These are phyloP conservation scores for Pachycephus smyrnensis DNA, from an alignment of 2,888 invertebrate species.

Conservation along the genomic window DNA sequence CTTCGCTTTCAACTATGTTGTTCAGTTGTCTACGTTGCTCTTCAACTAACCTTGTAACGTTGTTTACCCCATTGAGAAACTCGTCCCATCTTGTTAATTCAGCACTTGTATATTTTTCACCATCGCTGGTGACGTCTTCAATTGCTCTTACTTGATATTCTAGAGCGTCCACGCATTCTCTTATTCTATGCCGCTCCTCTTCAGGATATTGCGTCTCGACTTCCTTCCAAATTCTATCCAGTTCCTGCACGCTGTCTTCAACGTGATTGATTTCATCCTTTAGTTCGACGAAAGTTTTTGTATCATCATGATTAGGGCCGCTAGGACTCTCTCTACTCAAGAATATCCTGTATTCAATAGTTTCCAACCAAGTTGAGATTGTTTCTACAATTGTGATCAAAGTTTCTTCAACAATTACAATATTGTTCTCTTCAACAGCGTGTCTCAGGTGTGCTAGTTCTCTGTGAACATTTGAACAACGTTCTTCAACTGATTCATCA, in stretches of 20 bases:
- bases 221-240: constrained; percentile 72
- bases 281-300: constrained; percentile 70
- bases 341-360: constrained; percentile 84
- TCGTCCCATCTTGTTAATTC: constrained; percentile 79
- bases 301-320: constrained; percentile 48
- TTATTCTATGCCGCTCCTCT: constrained; percentile 69
- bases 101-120: constrained; percentile 69
- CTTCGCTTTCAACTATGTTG: constrained; percentile 73
- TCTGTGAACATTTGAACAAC: constrained; percentile 72
- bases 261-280: constrained; percentile 76
- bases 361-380: constrained; percentile 87
- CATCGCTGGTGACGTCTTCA: constrained; percentile 75
- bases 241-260: constrained; percentile 74
- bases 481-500: constrained; percentile 70
- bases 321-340: constrained; percentile 62
- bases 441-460: constrained; percentile 72
- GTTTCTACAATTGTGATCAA: constrained; percentile 83
- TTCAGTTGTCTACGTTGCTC: constrained; percentile 68
- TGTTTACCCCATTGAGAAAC: constrained; percentile 75
- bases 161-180: constrained; percentile 72
- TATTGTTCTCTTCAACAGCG: constrained; percentile 73
- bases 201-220: constrained; percentile 55
- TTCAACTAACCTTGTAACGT: constrained; percentile 67
- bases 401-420: constrained; percentile 73
- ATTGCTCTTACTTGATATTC: constrained; percentile 79